Percentiles rank a stretch among this genome's conserved stretches.
Conservation (phyloP, 1,140 invertebrate species). For the Achroia grisella region DNA sequence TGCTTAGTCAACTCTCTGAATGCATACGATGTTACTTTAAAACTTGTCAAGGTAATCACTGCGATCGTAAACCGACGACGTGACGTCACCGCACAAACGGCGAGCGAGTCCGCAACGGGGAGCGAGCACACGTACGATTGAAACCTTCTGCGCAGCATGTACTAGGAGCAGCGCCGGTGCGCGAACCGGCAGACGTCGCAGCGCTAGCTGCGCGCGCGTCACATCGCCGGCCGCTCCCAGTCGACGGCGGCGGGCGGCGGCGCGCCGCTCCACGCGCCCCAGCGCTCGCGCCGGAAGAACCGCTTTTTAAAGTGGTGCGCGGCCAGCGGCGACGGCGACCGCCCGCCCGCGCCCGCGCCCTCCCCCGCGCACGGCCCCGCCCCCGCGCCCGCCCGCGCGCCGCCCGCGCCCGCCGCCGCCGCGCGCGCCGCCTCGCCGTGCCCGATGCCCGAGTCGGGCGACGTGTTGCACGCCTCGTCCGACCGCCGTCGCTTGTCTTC, state of each 20-base stretch:
- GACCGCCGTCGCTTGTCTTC: slow-evolving; percentile 84
- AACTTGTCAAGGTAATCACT: too few relatives aligned
- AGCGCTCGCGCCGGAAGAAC: slow-evolving; percentile 81
- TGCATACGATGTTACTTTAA: too few relatives aligned
- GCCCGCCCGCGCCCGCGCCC: slow-evolving; percentile 25
- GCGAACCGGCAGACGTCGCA: slow-evolving; percentile 23
- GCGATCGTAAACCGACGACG: too few relatives aligned
- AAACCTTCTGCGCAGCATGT: too few relatives aligned
- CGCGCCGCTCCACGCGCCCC: slow-evolving; percentile 71
- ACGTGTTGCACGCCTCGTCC: slow-evolving; percentile 81
- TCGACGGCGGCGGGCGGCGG: slow-evolving; percentile 52
- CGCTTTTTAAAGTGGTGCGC: slow-evolving; percentile 86
- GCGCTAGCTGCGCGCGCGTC: slow-evolving; percentile 46
- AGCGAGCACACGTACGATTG: too few relatives aligned
- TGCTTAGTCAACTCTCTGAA: too few relatives aligned
- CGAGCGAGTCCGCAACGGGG: too few relatives aligned
- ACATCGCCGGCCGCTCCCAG: slow-evolving; percentile 78
- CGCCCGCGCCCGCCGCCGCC: slow-evolving; percentile 72
- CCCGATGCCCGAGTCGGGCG: slow-evolving; percentile 85
- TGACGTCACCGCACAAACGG: too few relatives aligned
- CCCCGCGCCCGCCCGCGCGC: slow-evolving; percentile 30
- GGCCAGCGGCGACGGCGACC: slow-evolving; percentile 33
- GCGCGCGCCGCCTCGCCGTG: slow-evolving; percentile 76
- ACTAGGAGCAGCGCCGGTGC: slow-evolving; percentile 11
- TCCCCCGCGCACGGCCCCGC: slow-evolving; percentile 58